Evolutionary conservation across 2,113 vertebrate species (phyloP), one percentile per base, ranked within the genome.

Genomic region (Ranitomeya imitator): DNA sequence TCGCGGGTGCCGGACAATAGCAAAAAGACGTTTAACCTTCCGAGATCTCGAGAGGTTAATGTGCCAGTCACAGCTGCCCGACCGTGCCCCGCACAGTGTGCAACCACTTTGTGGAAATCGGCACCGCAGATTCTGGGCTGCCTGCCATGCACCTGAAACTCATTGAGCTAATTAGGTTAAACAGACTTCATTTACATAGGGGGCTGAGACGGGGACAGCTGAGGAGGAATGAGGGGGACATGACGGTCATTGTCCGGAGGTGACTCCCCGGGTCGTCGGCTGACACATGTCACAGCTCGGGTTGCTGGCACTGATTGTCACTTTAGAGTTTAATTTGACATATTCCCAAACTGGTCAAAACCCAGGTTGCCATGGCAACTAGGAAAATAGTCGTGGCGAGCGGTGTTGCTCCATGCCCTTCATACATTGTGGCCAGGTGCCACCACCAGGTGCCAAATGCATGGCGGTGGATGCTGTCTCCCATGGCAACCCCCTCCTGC

Each of bases 91-190:
- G n/a, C 71, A 7, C 81, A 69, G 81, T n/a, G 71, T 67, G 82
- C 37, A 54, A 55, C 55, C 55, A 54, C 86, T 83, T 83, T 83
- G 79, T 65, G 61, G 81, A 69, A 88, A 85, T 78, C 23, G 18
- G 59, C 73, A 85, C 69, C 21, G 54, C 51, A 37, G 87, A 67
- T 69, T 85, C 81, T 85, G 82, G 87, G 87, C 87, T 31, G 71
- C 7, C 60, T 79, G 87, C 87, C 87, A 89, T 79, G 82, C 87
- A 89, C 87, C 87, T 89, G 87, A 79, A 78, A 79, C 82, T 69
- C 87, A 69, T 69, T 69, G 81, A 12, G 31, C 87, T 89, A 78
- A 85, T 85, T 85, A 89, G 87, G 60, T 89, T 89, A 89, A 89
- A 84, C 87, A 89, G 82, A 74, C 82, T 67, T 79, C 81, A 69